Conservation (phyloP, 1,140 invertebrate species). For the Lutraria rhynchaena region DNA sequence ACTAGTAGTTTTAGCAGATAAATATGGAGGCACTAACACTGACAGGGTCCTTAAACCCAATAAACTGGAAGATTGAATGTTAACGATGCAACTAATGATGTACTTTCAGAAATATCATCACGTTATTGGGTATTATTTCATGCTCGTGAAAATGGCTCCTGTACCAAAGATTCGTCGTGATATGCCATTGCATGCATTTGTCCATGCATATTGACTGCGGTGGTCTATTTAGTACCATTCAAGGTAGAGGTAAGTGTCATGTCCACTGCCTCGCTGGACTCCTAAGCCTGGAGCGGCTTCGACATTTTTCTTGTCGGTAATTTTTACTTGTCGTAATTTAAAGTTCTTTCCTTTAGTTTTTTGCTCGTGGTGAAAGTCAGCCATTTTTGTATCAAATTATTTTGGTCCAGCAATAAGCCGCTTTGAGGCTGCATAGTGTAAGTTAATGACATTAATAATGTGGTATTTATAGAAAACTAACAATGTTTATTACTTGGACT, state of each 20-base stretch:
- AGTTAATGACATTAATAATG: too few relatives aligned
- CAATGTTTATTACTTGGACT: too few relatives aligned
- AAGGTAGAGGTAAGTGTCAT: constrained; percentile 18
- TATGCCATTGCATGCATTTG: constrained; percentile 18
- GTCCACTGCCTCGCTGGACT: too few relatives aligned
- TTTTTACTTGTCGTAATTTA: too few relatives aligned
- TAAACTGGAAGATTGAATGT: constrained; percentile 50
- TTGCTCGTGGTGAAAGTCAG: too few relatives aligned
- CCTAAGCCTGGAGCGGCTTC: too few relatives aligned
- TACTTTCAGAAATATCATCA: not conserved
- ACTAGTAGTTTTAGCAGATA: not conserved
- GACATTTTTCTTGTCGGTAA: too few relatives aligned
- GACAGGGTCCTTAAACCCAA: constrained; percentile 44
- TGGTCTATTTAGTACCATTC: constrained; percentile 46
- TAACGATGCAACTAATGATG: constrained; percentile 8
- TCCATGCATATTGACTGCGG: constrained; percentile 36
- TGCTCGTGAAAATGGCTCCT: constrained; percentile 39
- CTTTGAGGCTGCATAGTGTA: too few relatives aligned
- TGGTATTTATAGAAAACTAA: too few relatives aligned
- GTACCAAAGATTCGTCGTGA: not conserved
- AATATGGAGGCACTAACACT: constrained; percentile 35
- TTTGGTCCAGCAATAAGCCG: too few relatives aligned
- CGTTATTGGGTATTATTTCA: constrained; percentile 5
- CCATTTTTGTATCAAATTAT: too few relatives aligned
- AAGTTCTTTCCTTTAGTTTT: too few relatives aligned